A percentile compares a stretch with the other conserved stretches of the same genome.
phyloP scores from a whole-genome alignment of 2,113 vertebrate species.

The Rhea americana region DNA sequence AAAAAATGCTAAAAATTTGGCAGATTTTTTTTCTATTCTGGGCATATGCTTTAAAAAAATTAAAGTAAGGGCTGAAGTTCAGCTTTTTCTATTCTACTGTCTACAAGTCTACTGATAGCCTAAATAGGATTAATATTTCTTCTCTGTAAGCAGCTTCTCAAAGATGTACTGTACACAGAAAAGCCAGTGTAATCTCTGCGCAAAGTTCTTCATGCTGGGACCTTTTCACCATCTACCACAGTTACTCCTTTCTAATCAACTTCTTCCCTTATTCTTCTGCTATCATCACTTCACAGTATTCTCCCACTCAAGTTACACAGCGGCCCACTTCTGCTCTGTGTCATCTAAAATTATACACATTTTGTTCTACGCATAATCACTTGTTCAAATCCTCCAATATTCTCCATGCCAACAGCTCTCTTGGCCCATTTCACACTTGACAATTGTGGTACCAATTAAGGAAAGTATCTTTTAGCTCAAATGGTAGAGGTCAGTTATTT shows the following conservation, averaged over 20 bases:
- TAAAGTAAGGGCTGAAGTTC: neutral
- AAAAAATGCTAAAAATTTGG: neutral
- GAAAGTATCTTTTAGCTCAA: neutral
- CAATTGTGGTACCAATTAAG: neutral
- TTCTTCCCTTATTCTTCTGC: neutral
- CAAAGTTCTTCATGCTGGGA: neutral
- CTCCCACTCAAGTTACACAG: neutral
- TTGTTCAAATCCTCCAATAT: neutral
- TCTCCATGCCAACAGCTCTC: neutral
- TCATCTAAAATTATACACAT: neutral
- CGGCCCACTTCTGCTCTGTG: neutral
- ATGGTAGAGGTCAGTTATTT: neutral
- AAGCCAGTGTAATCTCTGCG: neutral
- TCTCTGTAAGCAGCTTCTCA: neutral
- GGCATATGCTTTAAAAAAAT: neutral
- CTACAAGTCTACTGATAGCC: neutral
- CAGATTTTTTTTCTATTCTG: neutral
- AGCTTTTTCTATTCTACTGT: neutral
- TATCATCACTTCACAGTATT: neutral
- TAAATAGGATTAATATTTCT: neutral
- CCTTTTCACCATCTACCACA: rapidly evolving
- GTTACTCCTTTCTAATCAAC: neutral
- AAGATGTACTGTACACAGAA: neutral
- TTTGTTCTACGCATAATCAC: neutral
- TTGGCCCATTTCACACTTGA: neutral